Percentiles rank a stretch among this genome's conserved stretches.
Evolutionary conservation across 2,113 vertebrate genomes (phyloP).

Genomic region (Bambusicola thoracicus): DNA sequence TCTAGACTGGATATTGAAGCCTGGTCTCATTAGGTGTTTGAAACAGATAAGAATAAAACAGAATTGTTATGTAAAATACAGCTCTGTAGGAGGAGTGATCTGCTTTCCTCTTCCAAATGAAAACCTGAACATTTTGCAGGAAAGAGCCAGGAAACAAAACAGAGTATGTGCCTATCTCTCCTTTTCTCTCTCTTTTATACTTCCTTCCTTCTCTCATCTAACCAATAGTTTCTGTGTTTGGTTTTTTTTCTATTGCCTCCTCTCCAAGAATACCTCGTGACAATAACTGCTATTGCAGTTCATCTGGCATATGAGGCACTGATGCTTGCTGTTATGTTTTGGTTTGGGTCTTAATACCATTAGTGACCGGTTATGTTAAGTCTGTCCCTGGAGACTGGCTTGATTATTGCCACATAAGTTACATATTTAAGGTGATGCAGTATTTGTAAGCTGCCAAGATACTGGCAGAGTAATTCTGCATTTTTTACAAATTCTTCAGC

Average conservation of each 20-base stretch:
- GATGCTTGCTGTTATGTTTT: neutral
- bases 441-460: neutral
- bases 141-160: neutral
- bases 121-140: neutral
- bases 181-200: neutral
- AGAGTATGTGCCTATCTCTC: neutral
- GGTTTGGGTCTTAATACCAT: neutral
- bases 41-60: neutral
- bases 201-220: neutral
- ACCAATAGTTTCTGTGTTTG: neutral
- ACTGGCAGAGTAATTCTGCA: neutral
- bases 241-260: slow-evolving; percentile 7
- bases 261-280: neutral
- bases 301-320: neutral
- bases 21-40: neutral
- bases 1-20: neutral
- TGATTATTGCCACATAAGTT: neutral
- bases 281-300: neutral
- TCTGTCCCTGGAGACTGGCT: neutral
- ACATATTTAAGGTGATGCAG: neutral
- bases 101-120: neutral
- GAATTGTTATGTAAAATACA: neutral
- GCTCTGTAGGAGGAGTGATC: neutral
- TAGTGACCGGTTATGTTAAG: neutral
- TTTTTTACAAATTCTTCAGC: neutral